Conservation (phyloP, 2,113 vertebrate genomes). For the Tragelaphus buxtoni region DNA sequence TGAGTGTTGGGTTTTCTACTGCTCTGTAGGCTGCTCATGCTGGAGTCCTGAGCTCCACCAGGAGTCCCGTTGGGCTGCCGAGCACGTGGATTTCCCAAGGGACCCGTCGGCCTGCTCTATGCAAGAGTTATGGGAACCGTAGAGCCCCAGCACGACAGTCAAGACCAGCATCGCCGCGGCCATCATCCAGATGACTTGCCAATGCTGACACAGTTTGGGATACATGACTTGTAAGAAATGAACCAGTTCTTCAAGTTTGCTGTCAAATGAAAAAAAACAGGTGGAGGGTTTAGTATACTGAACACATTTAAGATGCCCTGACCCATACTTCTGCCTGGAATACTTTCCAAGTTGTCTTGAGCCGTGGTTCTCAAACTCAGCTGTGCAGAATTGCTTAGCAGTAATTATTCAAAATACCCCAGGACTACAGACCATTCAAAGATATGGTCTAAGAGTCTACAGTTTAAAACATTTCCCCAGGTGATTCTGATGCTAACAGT, state of each 20-base stretch:
- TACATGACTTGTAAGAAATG: constrained; percentile 84
- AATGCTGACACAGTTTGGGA: constrained; percentile 84
- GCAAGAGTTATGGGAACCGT: constrained; percentile 81
- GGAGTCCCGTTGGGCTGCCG: constrained; percentile 77
- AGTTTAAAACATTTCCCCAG: neutral
- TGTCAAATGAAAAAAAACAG: constrained; percentile 77
- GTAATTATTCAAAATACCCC: neutral
- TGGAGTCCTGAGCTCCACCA: constrained; percentile 85
- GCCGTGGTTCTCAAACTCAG: neutral
- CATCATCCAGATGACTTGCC: constrained; percentile 84
- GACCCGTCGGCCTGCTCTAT: constrained; percentile 76
- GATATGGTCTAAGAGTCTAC: neutral
- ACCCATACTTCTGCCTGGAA: neutral
- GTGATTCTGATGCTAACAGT: neutral
- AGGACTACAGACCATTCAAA: neutral
- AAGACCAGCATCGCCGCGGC: constrained; percentile 80
- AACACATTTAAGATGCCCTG: neutral
- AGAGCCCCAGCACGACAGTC: constrained; percentile 81
- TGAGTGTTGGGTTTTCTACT: constrained; percentile 31
- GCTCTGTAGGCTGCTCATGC: constrained; percentile 79
- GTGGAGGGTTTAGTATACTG: neutral
- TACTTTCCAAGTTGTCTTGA: neutral
- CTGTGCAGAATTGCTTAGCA: neutral
- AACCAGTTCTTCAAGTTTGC: constrained; percentile 85
- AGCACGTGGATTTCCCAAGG: constrained; percentile 79